phyloP scores from a whole-genome alignment of 2,797 vertebrate genomes.

The Perodicticus potto region DNA sequence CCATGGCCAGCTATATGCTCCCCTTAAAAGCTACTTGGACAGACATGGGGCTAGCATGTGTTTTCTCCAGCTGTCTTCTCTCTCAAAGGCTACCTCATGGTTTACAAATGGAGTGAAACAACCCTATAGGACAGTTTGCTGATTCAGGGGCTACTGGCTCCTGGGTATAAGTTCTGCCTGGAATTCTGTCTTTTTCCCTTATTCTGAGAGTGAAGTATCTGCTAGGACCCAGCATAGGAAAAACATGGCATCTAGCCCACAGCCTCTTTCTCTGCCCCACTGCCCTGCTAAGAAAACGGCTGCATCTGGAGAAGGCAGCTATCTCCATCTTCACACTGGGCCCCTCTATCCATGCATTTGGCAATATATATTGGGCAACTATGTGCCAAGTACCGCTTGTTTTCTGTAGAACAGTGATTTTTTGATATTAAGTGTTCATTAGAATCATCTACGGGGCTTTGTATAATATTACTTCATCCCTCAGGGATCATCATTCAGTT shows the following conservation, averaged over 20 bases:
- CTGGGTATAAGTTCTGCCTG: constrained; percentile 73
- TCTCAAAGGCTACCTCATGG: constrained; percentile 85
- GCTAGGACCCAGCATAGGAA: not conserved
- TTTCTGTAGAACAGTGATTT: constrained; percentile 48
- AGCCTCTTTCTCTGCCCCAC: not conserved
- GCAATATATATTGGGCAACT: not conserved
- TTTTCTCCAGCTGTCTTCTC: constrained; percentile 77
- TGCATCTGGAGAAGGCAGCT: not conserved
- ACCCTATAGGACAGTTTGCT: constrained; percentile 56
- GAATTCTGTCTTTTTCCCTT: constrained; percentile 76
- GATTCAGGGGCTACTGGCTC: constrained; percentile 62
- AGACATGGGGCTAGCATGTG: constrained; percentile 84
- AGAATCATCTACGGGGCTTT: constrained; percentile 59
- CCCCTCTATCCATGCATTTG: not conserved
- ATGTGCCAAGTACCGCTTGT: not conserved
- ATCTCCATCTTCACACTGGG: not conserved
- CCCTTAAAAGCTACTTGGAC: constrained; percentile 79
- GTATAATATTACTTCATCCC: not conserved
- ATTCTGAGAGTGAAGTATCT: not conserved
- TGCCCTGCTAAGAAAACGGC: constrained; percentile 18
- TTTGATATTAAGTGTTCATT: constrained; percentile 53
- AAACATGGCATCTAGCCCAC: not conserved
- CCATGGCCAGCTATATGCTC: constrained; percentile 18
- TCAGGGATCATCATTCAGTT: constrained; percentile 52
- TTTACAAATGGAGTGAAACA: constrained; percentile 86